Evolutionary conservation across 2,888 invertebrate genomes (phyloP).

Genomic region (Standfussiana lucernea): DNA sequence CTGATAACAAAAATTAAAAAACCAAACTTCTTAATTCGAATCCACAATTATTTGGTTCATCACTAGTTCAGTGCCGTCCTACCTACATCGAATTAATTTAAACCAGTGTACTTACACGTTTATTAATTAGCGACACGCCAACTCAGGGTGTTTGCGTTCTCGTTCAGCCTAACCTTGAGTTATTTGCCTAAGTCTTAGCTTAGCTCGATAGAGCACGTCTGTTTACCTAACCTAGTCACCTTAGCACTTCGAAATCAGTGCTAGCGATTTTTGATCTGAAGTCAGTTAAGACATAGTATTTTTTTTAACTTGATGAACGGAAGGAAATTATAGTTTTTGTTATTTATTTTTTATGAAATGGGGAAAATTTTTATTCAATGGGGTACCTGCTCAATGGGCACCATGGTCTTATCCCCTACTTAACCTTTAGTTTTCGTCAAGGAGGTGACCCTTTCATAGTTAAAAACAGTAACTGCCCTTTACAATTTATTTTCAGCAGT

Average conservation of each 20-base stretch:
- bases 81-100: slow-evolving; percentile 78
- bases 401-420: background rate
- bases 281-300: background rate
- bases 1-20: background rate
- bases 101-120: slow-evolving; percentile 72
- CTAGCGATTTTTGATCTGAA: background rate
- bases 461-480: background rate
- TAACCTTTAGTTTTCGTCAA: background rate
- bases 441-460: background rate
- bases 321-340: background rate
- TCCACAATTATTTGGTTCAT: background rate
- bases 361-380: background rate
- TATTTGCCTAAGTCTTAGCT: slow-evolving; percentile 58
- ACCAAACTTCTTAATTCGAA: background rate
- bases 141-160: slow-evolving; percentile 47
- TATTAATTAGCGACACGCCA: slow-evolving; percentile 71
- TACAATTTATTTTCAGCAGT: background rate
- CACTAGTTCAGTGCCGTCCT: slow-evolving; percentile 68
- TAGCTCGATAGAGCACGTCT: slow-evolving; percentile 53
- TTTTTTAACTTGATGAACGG: background rate
- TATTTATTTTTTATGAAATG: background rate
- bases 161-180: slow-evolving; percentile 62
- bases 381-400: background rate
- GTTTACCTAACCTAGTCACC: slow-evolving; percentile 35
- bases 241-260: slow-evolving; percentile 16